These are phyloP conservation scores for Hydraecia micacea DNA, from an alignment of 2,888 invertebrate genomes.

Conservation along the genomic window DNA sequence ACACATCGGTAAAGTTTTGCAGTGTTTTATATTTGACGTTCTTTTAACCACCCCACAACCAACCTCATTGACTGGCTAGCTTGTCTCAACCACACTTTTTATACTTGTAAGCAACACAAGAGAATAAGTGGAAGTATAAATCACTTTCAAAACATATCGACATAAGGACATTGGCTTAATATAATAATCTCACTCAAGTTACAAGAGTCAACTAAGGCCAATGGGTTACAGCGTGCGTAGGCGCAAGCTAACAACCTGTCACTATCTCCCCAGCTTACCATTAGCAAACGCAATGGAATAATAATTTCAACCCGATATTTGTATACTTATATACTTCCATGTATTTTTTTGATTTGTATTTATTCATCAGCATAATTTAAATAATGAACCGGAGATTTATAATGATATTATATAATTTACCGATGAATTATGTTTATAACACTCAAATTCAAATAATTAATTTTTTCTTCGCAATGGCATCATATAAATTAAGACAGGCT, in stretches of 20 bases:
- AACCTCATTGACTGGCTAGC: background rate
- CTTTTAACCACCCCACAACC: no score
- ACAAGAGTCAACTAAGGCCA: slow-evolving; percentile 53
- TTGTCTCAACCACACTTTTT: background rate
- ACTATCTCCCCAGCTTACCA: slow-evolving; percentile 53
- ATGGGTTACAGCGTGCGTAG: slow-evolving; percentile 55
- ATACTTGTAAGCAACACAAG: background rate
- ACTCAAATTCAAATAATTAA: background rate
- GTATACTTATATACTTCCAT: slow-evolving; percentile 50
- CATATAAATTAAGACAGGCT: no score
- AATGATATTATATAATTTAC: background rate
- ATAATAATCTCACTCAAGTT: slow-evolving; percentile 48
- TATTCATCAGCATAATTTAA: slow-evolving; percentile 11
- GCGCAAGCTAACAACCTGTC: slow-evolving; percentile 61
- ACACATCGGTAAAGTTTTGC: background rate
- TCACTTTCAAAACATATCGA: slow-evolving; percentile 21
- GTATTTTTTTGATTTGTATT: slow-evolving; percentile 33
- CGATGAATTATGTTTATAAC: background rate
- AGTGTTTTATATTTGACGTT: background rate
- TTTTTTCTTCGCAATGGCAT: no score
- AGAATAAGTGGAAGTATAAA: background rate
- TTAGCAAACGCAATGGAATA: slow-evolving; percentile 58
- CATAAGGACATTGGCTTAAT: slow-evolving; percentile 36
- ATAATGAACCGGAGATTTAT: background rate
- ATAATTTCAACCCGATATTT: slow-evolving; percentile 57